A percentile compares a stretch with the other conserved stretches of the same genome.
phyloP scores from a whole-genome alignment of 2,888 invertebrate genomes.

The Lagria hirta region DNA sequence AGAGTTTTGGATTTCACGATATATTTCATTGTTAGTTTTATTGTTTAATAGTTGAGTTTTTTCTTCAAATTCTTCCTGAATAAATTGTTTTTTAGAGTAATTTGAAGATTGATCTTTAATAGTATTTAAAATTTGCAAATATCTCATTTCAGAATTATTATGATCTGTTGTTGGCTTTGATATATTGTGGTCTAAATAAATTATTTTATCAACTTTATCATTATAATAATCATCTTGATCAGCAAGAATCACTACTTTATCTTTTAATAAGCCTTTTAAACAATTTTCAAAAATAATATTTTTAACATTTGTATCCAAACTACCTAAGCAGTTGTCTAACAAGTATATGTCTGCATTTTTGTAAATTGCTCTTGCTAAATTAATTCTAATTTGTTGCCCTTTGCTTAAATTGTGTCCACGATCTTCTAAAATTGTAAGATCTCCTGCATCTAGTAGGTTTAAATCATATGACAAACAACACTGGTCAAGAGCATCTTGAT shows the following conservation, averaged over 20 bases:
- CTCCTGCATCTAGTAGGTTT: slow-evolving; percentile 57
- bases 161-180: no score
- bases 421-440: slow-evolving; percentile 74
- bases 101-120: no score
- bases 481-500: slow-evolving; percentile 60
- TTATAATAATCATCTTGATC: no score
- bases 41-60: no score
- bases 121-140: no score
- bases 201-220: no score
- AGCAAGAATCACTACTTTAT: slow-evolving; percentile 12
- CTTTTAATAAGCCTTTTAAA: slow-evolving; percentile 17
- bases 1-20: no score
- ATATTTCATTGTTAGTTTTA: no score
- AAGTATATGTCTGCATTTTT: slow-evolving; percentile 73
- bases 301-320: slow-evolving; percentile 73
- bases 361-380: slow-evolving; percentile 72
- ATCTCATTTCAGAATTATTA: no score
- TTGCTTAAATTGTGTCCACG: slow-evolving; percentile 75
- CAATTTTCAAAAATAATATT: slow-evolving; percentile 67
- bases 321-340: slow-evolving; percentile 75
- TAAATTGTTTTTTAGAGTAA: no score
- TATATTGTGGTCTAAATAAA: no score
- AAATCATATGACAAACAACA: slow-evolving; percentile 64
- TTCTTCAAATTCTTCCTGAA: no score
- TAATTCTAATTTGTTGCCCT: slow-evolving; percentile 75